phyloP scores from a whole-genome alignment of 2,888 invertebrate genomes.

The Sminthurides aquaticus region DNA sequence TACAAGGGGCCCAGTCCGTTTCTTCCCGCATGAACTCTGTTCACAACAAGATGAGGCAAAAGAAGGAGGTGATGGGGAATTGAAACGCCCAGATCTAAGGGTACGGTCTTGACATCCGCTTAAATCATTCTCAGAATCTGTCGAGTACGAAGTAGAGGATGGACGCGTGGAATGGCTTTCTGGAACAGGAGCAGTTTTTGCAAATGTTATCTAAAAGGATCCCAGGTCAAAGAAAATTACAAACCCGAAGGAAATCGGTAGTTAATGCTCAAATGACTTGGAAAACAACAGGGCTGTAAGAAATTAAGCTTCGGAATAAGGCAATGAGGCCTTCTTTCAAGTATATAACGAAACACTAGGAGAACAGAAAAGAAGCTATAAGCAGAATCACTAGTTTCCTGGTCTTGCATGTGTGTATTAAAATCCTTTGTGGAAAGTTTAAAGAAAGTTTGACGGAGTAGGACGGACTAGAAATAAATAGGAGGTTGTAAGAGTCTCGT shows the following conservation, averaged over 20 bases:
- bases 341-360: too few relatives aligned
- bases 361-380: too few relatives aligned
- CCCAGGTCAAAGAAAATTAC: background rate
- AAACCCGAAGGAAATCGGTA: background rate
- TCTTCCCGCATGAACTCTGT: background rate
- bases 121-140: background rate
- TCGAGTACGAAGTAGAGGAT: background rate
- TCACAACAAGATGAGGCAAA: background rate
- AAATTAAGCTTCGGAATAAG: too few relatives aligned
- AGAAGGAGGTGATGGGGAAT: background rate
- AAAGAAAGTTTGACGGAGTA: too few relatives aligned
- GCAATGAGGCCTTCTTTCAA: too few relatives aligned
- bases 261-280: too few relatives aligned
- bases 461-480: too few relatives aligned
- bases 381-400: too few relatives aligned
- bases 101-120: background rate
- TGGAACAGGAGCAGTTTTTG: constrained; percentile 38
- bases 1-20: constrained; percentile 24
- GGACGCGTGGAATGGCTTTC: constrained; percentile 16
- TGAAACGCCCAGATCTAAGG: background rate
- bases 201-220: constrained; percentile 33
- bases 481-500: too few relatives aligned
- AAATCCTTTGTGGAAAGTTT: too few relatives aligned
- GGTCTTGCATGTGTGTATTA: too few relatives aligned
- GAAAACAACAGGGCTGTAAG: too few relatives aligned